These are phyloP conservation scores for Arizona elegans DNA, from an alignment of 2,113 vertebrate genomes.

Conservation along the genomic window DNA sequence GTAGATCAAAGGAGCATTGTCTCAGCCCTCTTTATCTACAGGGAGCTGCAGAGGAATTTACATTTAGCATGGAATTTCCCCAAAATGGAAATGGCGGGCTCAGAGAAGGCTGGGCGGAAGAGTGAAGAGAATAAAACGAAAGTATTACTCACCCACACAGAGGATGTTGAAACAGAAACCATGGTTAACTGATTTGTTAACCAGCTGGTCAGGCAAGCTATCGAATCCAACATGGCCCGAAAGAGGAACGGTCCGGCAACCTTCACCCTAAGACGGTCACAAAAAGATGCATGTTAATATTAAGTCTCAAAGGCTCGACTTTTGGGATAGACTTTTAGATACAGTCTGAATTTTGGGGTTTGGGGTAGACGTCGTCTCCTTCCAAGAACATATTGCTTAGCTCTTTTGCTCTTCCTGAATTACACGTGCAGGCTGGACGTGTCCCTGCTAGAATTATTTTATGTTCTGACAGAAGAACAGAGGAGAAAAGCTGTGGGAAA, in stretches of 20 bases:
- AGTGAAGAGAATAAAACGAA: not conserved
- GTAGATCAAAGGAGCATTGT: constrained; percentile 50
- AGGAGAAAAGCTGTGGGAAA: constrained; percentile 8
- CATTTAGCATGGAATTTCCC: constrained; percentile 56
- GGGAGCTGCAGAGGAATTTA: constrained; percentile 59
- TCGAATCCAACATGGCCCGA: constrained; percentile 98
- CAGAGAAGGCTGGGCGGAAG: not conserved
- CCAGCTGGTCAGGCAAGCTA: constrained; percentile 99
- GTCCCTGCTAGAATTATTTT: not conserved
- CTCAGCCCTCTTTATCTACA: constrained; percentile 58
- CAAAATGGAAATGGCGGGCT: constrained; percentile 41
- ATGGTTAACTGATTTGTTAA: constrained; percentile 97
- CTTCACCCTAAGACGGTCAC: constrained; percentile 81
- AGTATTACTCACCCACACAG: constrained; percentile 94
- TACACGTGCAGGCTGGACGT: not conserved
- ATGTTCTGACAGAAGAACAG: not conserved
- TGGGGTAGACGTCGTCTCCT: not conserved
- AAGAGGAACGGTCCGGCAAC: constrained; percentile 87
- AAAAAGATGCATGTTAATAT: constrained; percentile 3
- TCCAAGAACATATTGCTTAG: not conserved
- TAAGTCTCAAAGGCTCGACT: not conserved
- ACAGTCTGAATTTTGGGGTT: not conserved
- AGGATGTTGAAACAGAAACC: constrained; percentile 99
- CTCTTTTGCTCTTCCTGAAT: constrained; percentile 10
- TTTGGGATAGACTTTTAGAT: not conserved